Conservation (phyloP, 2,113 vertebrate genomes). For the Heterotilapia buettikoferi region DNA sequence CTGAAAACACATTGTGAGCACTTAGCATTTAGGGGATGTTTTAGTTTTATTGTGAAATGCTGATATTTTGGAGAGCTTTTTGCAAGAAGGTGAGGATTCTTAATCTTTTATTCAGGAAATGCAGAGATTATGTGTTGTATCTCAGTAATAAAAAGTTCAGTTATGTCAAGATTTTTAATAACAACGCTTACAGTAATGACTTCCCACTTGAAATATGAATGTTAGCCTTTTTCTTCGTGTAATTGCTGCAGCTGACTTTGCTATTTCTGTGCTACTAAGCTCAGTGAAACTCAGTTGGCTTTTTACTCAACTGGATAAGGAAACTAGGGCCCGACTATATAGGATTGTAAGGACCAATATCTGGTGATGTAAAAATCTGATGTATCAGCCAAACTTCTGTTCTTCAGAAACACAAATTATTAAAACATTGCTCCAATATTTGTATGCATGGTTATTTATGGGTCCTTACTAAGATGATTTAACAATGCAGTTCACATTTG, state of each 20-base stretch:
- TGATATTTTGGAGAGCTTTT: background rate
- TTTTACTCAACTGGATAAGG: background rate
- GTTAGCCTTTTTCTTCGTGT: background rate
- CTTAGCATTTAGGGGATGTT: background rate
- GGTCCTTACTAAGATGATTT: background rate
- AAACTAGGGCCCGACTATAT: fast-evolving
- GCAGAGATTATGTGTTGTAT: background rate
- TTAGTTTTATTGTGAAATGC: background rate
- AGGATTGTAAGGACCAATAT: background rate
- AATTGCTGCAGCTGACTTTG: background rate
- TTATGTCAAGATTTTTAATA: background rate
- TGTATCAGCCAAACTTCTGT: fast-evolving
- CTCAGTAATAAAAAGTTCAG: background rate
- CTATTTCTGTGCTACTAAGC: background rate
- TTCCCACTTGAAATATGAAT: background rate
- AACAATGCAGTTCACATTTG: background rate
- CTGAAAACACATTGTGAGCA: background rate
- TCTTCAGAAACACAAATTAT: background rate
- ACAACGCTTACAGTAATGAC: background rate
- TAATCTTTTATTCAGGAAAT: background rate
- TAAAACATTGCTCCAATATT: background rate
- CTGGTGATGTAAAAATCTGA: background rate
- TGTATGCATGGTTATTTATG: background rate
- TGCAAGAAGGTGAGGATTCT: background rate
- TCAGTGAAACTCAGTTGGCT: fast-evolving